Percentiles rank a stretch among this genome's conserved stretches.
phyloP scores from a whole-genome alignment of 2,888 invertebrate genomes.

The Crioceris asparagi region DNA sequence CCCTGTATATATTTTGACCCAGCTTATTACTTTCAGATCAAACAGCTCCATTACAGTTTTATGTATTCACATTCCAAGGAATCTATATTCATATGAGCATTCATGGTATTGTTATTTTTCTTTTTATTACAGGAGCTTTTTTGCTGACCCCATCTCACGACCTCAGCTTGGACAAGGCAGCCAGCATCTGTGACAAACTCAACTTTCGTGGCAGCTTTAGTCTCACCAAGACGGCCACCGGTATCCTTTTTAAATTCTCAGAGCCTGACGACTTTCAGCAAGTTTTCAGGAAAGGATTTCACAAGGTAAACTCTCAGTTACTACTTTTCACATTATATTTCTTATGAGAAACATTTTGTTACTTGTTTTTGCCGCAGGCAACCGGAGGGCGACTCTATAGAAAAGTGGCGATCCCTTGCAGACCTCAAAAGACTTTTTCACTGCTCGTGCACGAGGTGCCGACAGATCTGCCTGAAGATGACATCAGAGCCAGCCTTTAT shows the following conservation, averaged over 20 bases:
- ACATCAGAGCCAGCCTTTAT: slow-evolving; percentile 55
- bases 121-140: slow-evolving; percentile 51
- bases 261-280: slow-evolving; percentile 78
- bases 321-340: too few relatives aligned
- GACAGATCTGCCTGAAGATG: slow-evolving; percentile 75
- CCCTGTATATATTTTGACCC: too few relatives aligned
- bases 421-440: slow-evolving; percentile 80
- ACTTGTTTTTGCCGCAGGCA: slow-evolving; percentile 39
- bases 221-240: slow-evolving; percentile 78
- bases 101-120: too few relatives aligned
- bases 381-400: slow-evolving; percentile 78
- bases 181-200: slow-evolving; percentile 79
- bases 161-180: slow-evolving; percentile 75
- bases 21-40: too few relatives aligned
- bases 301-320: slow-evolving; percentile 37
- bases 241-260: slow-evolving; percentile 80
- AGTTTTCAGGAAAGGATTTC: slow-evolving; percentile 79
- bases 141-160: slow-evolving; percentile 78
- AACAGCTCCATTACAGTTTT: too few relatives aligned
- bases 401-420: slow-evolving; percentile 76
- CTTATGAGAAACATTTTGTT: not conserved
- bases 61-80: too few relatives aligned
- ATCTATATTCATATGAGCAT: too few relatives aligned
- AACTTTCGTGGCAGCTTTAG: slow-evolving; percentile 80
- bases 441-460: slow-evolving; percentile 75